Conservation (phyloP, 2,888 invertebrate species). For the Noctua janthina region DNA sequence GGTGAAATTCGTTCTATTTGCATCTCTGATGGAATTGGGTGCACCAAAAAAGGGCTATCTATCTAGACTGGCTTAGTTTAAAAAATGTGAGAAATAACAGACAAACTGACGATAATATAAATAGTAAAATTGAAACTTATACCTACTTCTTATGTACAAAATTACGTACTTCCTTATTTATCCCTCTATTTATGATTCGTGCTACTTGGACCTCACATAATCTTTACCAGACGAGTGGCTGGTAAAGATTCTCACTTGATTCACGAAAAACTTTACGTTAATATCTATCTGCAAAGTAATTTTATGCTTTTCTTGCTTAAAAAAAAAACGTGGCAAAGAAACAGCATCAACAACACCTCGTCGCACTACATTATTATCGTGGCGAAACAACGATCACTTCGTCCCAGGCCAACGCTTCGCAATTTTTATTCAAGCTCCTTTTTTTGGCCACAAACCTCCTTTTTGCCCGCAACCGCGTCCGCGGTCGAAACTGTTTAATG, state of each 20-base stretch:
- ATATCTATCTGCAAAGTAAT: background rate
- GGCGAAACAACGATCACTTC: slow-evolving; percentile 83
- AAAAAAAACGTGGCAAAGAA: background rate
- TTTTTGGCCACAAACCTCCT: slow-evolving; percentile 73
- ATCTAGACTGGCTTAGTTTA: no score
- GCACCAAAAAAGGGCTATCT: no score
- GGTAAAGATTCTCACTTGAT: no score
- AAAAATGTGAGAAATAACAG: background rate
- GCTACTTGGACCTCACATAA: no score
- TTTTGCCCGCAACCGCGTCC: slow-evolving; percentile 79
- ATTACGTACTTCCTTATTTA: no score
- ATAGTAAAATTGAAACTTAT: background rate
- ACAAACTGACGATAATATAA: no score
- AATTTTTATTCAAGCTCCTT: slow-evolving; percentile 78
- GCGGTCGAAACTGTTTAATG: slow-evolving; percentile 90
- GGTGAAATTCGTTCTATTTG: no score
- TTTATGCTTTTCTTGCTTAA: background rate
- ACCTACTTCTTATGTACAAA: no score
- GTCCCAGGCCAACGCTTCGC: slow-evolving; percentile 77
- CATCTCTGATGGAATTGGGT: background rate
- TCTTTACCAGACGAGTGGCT: no score
- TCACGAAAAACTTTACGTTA: no score
- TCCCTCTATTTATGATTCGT: no score
- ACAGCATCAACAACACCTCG: slow-evolving; percentile 66
- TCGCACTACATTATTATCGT: slow-evolving; percentile 77